Conservation (phyloP, 1,140 invertebrate species). For the Diabrotica virgifera region DNA sequence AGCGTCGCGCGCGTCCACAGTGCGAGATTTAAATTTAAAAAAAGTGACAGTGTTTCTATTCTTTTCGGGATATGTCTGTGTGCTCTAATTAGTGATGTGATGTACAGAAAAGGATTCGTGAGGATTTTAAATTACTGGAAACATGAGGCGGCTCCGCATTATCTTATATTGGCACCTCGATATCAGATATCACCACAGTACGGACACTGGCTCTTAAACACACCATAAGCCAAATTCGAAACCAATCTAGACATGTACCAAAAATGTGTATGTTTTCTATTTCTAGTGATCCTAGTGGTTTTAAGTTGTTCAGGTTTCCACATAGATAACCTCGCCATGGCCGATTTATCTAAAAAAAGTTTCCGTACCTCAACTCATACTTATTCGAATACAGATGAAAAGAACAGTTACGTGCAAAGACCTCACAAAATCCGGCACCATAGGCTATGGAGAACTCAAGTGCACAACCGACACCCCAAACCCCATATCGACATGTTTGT, state of each 20-base stretch:
- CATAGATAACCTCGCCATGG: conserved; percentile 44
- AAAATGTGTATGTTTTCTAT: conserved; percentile 48
- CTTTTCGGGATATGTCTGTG: background rate
- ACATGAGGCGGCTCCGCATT: conserved; percentile 32
- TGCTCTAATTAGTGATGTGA: conserved; percentile 27
- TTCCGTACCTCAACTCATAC: conserved; percentile 25
- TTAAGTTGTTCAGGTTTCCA: conserved; percentile 48
- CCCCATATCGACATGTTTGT: conserved; percentile 8
- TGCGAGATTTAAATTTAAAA: background rate
- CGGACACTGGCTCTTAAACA: conserved; percentile 26
- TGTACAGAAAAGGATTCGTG: conserved; percentile 13
- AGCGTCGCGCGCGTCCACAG: background rate
- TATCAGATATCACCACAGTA: conserved; percentile 29
- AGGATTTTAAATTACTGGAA: conserved; percentile 22
- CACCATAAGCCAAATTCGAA: conserved; percentile 26
- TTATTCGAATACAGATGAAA: conserved; percentile 8
- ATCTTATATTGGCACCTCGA: conserved; percentile 34
- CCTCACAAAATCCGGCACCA: conserved; percentile 22
- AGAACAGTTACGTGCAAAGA: background rate
- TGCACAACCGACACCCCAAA: conserved; percentile 12
- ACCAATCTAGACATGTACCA: conserved; percentile 46
- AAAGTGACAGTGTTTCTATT: conserved; percentile 4
- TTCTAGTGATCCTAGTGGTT: conserved; percentile 46
- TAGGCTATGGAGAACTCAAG: conserved; percentile 21
- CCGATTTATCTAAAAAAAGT: conserved; percentile 37